These are phyloP conservation scores for Panagrolaimus sp. DNA, from an alignment of 1,140 invertebrate species.

Conservation along the genomic window DNA sequence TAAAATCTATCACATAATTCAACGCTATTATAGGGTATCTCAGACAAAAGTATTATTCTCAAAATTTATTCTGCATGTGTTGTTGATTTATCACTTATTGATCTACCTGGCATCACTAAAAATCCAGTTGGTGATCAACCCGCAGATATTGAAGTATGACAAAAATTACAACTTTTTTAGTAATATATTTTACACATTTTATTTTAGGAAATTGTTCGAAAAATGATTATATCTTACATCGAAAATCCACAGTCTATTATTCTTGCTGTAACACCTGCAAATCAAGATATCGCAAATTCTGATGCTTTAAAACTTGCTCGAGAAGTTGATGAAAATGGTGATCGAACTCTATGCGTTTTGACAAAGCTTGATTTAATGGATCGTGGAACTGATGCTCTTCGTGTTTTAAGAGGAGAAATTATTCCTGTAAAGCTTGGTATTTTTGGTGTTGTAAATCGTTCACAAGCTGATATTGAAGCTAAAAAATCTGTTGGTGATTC, in stretches of 20 bases:
- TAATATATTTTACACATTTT: too few relatives aligned
- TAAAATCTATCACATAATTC: too few relatives aligned
- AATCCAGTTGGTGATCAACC: too few relatives aligned
- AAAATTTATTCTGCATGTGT: too few relatives aligned
- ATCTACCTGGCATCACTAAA: too few relatives aligned
- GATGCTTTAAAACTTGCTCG: constrained; percentile 90
- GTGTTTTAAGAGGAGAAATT: constrained; percentile 89
- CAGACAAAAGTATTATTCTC: too few relatives aligned
- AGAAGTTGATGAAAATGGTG: constrained; percentile 83
- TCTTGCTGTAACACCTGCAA: constrained; percentile 79
- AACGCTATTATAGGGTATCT: too few relatives aligned
- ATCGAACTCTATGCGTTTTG: constrained; percentile 88
- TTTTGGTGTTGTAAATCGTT: constrained; percentile 94
- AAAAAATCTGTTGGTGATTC: constrained; percentile 76
- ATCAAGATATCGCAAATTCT: constrained; percentile 93
- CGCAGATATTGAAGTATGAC: too few relatives aligned
- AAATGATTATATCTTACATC: constrained; percentile 45
- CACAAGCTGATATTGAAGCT: constrained; percentile 93
- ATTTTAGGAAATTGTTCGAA: too few relatives aligned
- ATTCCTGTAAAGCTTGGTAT: constrained; percentile 97
- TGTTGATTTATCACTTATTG: too few relatives aligned
- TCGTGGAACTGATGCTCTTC: constrained; percentile 91
- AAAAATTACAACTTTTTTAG: too few relatives aligned
- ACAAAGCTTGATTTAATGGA: constrained; percentile 99
- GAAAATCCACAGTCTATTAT: constrained; percentile 66